phyloP scores from a whole-genome alignment of 1,140 invertebrate species.

The Gerris buenoi region DNA sequence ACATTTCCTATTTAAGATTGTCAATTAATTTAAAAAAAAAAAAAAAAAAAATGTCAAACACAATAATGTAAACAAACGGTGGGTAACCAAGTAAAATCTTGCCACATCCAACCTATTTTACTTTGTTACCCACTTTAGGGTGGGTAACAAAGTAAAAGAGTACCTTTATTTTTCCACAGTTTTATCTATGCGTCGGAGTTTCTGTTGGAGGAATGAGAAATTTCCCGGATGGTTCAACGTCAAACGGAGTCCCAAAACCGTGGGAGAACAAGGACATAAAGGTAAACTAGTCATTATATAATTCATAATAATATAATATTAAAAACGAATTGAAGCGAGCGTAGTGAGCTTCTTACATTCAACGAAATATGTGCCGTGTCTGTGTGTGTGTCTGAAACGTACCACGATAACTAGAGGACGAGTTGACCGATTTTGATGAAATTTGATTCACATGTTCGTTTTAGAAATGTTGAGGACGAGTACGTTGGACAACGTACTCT shows the following conservation, averaged over 20 bases:
- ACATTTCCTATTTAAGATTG: not conserved
- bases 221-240: conserved; percentile 31
- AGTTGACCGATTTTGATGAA: not conserved
- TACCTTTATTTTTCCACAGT: conserved; percentile 29
- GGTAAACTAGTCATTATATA: conserved; percentile 16
- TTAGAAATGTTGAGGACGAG: too few species aligned
- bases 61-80: not conserved
- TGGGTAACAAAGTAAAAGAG: too few species aligned
- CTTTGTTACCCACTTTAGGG: too few species aligned
- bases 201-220: conserved; percentile 36
- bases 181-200: conserved; percentile 36
- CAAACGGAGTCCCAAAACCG: conserved; percentile 29
- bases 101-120: not conserved
- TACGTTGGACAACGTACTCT: too few species aligned
- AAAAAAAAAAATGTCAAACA: too few species aligned
- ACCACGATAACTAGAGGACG: not conserved
- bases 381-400: not conserved
- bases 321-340: not conserved
- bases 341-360: not conserved
- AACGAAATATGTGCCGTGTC: too few species aligned
- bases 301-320: not conserved
- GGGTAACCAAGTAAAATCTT: not conserved
- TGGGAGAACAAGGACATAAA: conserved; percentile 32
- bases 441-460: not conserved
- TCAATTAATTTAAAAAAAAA: not conserved